phyloP scores from a whole-genome alignment of 2,888 invertebrate genomes.

The Epinotia ramella region DNA sequence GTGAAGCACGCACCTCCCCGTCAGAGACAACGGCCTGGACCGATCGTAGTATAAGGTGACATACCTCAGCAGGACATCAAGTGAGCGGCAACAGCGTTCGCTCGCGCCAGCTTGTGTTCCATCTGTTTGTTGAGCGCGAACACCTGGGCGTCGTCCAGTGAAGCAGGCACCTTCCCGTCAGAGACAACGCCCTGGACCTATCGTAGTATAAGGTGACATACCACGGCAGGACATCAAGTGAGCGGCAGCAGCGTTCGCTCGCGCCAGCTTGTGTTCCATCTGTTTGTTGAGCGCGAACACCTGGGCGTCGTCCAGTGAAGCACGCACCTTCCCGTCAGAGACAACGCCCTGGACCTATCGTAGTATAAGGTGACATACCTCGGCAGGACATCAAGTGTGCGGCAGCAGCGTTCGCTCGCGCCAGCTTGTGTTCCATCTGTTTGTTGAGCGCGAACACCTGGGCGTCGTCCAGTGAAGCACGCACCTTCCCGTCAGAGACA shows the following conservation, averaged over 20 bases:
- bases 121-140: constrained; percentile 52
- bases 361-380: constrained; percentile 53
- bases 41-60: constrained; percentile 31
- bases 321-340: constrained; percentile 43
- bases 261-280: constrained; percentile 58
- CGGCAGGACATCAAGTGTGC: constrained; percentile 60
- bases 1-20: constrained; percentile 32
- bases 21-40: constrained; percentile 48
- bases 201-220: constrained; percentile 37
- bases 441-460: constrained; percentile 52
- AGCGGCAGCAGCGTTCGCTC: constrained; percentile 58
- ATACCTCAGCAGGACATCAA: constrained; percentile 60
- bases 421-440: constrained; percentile 58
- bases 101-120: constrained; percentile 58
- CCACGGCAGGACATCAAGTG: constrained; percentile 59
- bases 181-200: constrained; percentile 18
- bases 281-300: constrained; percentile 51
- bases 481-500: constrained; percentile 43
- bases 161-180: constrained; percentile 42
- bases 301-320: constrained; percentile 50
- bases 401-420: constrained; percentile 56
- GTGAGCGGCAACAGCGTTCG: constrained; percentile 57
- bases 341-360: constrained; percentile 45
- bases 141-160: constrained; percentile 51
- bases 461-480: constrained; percentile 48